Base-by-base conservation (phyloP, 2,888 invertebrate species). In the Thyatira batis region DNA sequence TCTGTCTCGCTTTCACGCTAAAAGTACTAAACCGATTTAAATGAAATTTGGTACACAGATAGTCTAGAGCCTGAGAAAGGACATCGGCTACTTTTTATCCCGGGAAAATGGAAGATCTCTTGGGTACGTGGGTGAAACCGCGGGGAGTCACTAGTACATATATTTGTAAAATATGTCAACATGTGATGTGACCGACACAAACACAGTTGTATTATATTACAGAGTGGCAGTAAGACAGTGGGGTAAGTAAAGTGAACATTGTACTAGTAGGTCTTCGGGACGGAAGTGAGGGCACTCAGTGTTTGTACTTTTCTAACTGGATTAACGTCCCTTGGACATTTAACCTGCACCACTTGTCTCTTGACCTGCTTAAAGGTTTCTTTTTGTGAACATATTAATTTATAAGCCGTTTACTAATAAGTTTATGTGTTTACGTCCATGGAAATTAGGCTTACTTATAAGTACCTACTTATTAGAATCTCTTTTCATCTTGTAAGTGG, bases 241-340 rank as follows among this genome's bases (percentile, higher is more conserved):
- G 88, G 87, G 88, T 87, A 87, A 84, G 83, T 81, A 65, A 76
- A 76, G 78, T 79, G 80, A 83, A 69, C 76, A 73, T 85, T 90
- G 89, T 85, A 39, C 39, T 39, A 39, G 48, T 27, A 80, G 86
- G 92, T 87, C 91, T 92, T 92, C 90, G 60, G 72, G 69, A 60
- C 85, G 89, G 89, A 89, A 89, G 89, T 86, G 82, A 80, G 86
- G 85, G 82, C 85, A 85, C 76, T 82, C 84, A 79, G 75, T 89
- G 88, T 91, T 92, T 91, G 89, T 92, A 88, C 83, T 85, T 91
- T 76, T 92, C 88, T 89, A 90, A 92, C 84, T 79, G 88, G 92
- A 89, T 92, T 91, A 91, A 69, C 77, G 80, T 71, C 59, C 69
- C 78, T 73, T 70, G 79, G 83, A 82, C 87, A 80, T 86, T 92